Evolutionary conservation across 2,113 vertebrate genomes (phyloP), one percentile per base, ranked within the genome.

Genomic region (Mormoops blainvillei): DNA sequence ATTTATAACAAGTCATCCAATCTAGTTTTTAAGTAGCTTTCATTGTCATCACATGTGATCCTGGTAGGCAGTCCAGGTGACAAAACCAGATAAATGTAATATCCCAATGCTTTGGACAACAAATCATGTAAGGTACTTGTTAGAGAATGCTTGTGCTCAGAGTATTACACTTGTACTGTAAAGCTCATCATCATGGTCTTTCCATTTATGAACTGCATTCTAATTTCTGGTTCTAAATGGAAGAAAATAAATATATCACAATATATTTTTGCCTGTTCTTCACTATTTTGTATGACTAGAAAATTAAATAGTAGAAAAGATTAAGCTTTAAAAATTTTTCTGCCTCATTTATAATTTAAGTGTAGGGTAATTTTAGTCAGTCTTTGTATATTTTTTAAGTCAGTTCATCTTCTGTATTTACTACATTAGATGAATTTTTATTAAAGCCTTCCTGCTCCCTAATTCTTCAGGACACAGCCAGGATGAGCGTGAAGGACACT

Each of bases 401-500:
- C 91, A 89, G 33, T 43, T 94, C 78, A 94, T 80, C 70, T 93
- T 96, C 36, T 24, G 36, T 97, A 95, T 91, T 96, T 95, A 94
- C 73, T 84, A 87, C 19, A 94, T 95, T 94, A 93, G 26, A 33
- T 87, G 43, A 94, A 77, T 77, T 91, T 68, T 91, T 61, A 89
- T 92, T 87, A 96, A 90, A 88, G 71, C 77, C 33, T 20, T 95
- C 26, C n/a, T 85, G 31, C 19, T 76, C 4, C 43, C 2, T 83
- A 94, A 89, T 28, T 97, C 15, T 94, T 56, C 45, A 67, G 83
- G 85, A 83, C 54, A 95, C 26, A 88, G 67, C 18, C 63, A 4
- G 1, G 7, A 81, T 58, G 45, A 89, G 61, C 73, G 73, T 89
- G 45, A 96, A 95, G 52, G 61, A 83, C 45, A 82, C n/a, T 65